Percentiles rank a stretch among this genome's conserved stretches.
phyloP scores from a whole-genome alignment of 2,113 vertebrate genomes.

The Verasper variegatus region DNA sequence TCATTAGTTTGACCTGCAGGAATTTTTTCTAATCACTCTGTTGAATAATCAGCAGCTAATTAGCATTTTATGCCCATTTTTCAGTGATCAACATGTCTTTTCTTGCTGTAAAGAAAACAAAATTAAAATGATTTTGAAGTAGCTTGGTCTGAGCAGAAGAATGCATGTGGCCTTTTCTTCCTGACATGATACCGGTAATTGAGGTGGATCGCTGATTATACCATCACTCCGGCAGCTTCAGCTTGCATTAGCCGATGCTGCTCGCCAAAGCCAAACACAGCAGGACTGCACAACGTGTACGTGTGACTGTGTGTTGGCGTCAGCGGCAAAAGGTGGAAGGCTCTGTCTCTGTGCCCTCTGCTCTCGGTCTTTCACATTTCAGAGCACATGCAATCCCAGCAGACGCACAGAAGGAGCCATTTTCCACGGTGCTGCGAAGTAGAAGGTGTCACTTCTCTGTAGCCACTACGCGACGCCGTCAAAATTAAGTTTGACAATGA shows the following conservation, averaged over 20 bases:
- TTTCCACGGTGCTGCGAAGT: conserved; percentile 50
- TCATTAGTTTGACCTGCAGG: conserved; percentile 41
- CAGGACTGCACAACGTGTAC: conserved; percentile 14
- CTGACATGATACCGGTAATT: conserved; percentile 5
- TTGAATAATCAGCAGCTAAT: conserved; percentile 39
- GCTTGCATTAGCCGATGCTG: conserved; percentile 5
- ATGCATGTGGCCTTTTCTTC: not conserved
- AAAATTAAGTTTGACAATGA: conserved; percentile 65
- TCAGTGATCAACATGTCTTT: conserved; percentile 5
- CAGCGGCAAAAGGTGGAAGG: conserved; percentile 11
- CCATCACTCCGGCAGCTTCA: not conserved
- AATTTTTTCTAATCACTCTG: conserved; percentile 37
- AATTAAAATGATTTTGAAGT: not conserved
- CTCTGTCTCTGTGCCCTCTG: conserved; percentile 26
- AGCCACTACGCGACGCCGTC: conserved; percentile 45
- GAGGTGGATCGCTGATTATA: conserved; percentile 28
- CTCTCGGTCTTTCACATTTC: conserved; percentile 35
- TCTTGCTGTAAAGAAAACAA: not conserved
- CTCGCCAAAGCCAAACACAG: conserved; percentile 17
- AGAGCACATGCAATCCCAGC: conserved; percentile 16
- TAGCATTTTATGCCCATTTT: conserved; percentile 47
- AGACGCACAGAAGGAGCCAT: conserved; percentile 33
- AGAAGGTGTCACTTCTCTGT: conserved; percentile 37
- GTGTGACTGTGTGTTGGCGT: conserved; percentile 10
- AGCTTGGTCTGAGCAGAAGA: not conserved